phyloP scores from a whole-genome alignment of 2,888 invertebrate species.

The Chaetoderma sp. region DNA sequence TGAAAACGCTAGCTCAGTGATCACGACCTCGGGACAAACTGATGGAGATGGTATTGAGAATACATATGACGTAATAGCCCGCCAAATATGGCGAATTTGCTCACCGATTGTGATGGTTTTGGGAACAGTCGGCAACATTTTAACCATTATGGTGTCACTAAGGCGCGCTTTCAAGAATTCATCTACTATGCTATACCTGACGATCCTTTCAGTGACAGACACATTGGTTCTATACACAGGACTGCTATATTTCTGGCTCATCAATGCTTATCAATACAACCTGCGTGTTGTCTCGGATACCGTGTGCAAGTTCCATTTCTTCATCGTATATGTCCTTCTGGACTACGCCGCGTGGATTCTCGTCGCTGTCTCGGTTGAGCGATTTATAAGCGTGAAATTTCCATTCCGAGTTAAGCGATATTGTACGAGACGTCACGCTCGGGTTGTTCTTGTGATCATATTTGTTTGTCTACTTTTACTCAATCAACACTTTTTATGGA shows the following conservation, averaged over 20 bases:
- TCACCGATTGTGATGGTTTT: constrained; percentile 40
- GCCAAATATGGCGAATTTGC: too few relatives aligned
- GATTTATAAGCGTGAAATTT: constrained; percentile 59
- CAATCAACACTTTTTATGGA: constrained; percentile 62
- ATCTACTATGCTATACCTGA: constrained; percentile 46
- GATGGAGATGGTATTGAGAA: too few relatives aligned
- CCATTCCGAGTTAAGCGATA: constrained; percentile 49
- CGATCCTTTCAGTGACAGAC: constrained; percentile 41
- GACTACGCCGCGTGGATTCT: constrained; percentile 62
- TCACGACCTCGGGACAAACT: too few relatives aligned
- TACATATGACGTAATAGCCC: too few relatives aligned
- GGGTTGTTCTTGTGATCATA: constrained; percentile 38
- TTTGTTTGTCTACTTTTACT: constrained; percentile 36
- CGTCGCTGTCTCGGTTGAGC: constrained; percentile 59
- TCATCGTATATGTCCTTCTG: constrained; percentile 54
- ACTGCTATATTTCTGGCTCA: constrained; percentile 46
- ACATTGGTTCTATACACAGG: constrained; percentile 42
- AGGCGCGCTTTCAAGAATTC: constrained; percentile 33
- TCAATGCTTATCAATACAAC: constrained; percentile 35
- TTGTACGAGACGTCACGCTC: constrained; percentile 48
- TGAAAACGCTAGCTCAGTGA: too few relatives aligned
- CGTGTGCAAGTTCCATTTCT: constrained; percentile 59
- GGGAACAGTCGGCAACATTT: constrained; percentile 42
- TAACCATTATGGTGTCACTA: constrained; percentile 41
- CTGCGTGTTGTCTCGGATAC: constrained; percentile 43